phyloP scores from a whole-genome alignment of 1,140 invertebrate genomes.

The Druon quercuslanigerum region DNA sequence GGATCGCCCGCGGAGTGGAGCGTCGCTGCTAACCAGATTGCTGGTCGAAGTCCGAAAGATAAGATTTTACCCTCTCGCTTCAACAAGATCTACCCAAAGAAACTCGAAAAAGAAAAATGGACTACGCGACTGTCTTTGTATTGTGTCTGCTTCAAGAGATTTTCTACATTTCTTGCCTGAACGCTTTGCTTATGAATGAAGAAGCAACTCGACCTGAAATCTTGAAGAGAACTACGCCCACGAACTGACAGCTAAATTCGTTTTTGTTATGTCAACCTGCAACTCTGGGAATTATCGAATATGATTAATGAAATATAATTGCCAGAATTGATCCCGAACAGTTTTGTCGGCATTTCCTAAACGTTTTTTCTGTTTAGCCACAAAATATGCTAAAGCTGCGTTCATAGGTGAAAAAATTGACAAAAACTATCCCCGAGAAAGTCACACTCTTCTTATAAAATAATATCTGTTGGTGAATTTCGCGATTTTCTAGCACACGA shows the following conservation, averaged over 20 bases:
- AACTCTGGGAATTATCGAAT: constrained; percentile 8
- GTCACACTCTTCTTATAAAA: too few species aligned
- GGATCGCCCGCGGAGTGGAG: constrained; percentile 46
- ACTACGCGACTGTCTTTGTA: constrained; percentile 17
- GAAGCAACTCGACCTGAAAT: constrained; percentile 34
- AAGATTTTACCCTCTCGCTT: constrained; percentile 39
- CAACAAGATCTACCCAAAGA: constrained; percentile 6
- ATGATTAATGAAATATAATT: constrained; percentile 10
- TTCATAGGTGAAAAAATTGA: too few species aligned
- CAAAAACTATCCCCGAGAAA: too few species aligned
- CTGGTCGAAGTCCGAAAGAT: constrained; percentile 57
- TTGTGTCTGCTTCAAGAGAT: not conserved
- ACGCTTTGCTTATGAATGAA: constrained; percentile 31
- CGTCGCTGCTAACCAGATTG: constrained; percentile 59
- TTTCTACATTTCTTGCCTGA: constrained; percentile 25
- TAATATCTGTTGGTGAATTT: too few species aligned
- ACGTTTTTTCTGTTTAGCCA: too few species aligned
- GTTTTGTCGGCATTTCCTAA: not conserved
- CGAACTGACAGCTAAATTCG: constrained; percentile 30
- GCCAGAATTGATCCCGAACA: not conserved
- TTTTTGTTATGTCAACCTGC: constrained; percentile 28
- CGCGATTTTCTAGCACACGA: too few species aligned
- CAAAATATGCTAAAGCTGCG: too few species aligned
- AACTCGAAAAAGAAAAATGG: constrained; percentile 26
- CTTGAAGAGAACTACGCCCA: constrained; percentile 23